phyloP scores from a whole-genome alignment of 1,140 invertebrate species.

The Sarcophaga bullata region DNA sequence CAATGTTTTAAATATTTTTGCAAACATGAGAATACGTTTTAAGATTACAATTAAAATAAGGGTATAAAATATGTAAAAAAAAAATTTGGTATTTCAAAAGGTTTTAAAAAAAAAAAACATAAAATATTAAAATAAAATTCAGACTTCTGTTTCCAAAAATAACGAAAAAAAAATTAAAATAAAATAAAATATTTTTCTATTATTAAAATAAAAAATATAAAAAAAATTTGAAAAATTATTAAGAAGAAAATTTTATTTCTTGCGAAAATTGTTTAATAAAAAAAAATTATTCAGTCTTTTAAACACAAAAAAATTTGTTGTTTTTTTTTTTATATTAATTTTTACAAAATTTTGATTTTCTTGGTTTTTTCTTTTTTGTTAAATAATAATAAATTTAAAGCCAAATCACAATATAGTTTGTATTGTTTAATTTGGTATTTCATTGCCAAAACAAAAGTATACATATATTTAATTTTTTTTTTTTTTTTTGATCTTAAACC shows the following conservation, averaged over 20 bases:
- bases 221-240: background rate
- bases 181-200: slow-evolving; percentile 6
- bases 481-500: slow-evolving; percentile 38
- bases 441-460: slow-evolving; percentile 32
- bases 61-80: background rate
- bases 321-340: background rate
- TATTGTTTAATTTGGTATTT: slow-evolving; percentile 15
- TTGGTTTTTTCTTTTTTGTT: background rate
- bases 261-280: slow-evolving; percentile 36
- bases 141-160: slow-evolving; percentile 28
- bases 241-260: slow-evolving; percentile 34
- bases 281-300: slow-evolving; percentile 32
- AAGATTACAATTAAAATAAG: slow-evolving; percentile 1
- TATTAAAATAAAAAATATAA: slow-evolving; percentile 20
- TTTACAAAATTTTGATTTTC: slow-evolving; percentile 37
- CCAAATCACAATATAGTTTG: slow-evolving; percentile 15
- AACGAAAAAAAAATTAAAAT: background rate
- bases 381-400: slow-evolving; percentile 21
- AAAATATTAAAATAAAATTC: slow-evolving; percentile 20
- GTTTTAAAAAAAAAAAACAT: background rate
- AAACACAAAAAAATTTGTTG: slow-evolving; percentile 33
- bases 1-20: background rate
- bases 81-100: background rate
- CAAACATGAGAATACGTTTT: slow-evolving; percentile 24
- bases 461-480: background rate